phyloP scores from a whole-genome alignment of 64 coral and sea anemone species.

The Montipora sp. region DNA sequence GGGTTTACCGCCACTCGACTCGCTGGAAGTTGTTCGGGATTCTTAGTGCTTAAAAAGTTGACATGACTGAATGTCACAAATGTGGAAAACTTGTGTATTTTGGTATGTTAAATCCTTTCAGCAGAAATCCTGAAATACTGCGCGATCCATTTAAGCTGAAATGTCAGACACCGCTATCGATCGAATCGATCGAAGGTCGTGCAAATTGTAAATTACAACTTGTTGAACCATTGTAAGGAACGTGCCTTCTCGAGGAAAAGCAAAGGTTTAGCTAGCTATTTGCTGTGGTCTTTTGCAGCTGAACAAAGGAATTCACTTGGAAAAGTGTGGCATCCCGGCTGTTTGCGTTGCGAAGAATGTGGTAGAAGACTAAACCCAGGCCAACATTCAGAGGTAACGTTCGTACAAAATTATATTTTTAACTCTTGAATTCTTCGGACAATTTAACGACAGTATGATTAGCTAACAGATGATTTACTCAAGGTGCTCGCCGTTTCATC shows the following conservation, averaged over 20 bases:
- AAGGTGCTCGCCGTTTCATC: not conserved
- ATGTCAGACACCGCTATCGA: too few relatives aligned
- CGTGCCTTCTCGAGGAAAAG: too few relatives aligned
- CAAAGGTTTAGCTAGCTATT: not conserved
- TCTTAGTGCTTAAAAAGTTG: not conserved
- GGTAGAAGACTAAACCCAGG: constrained; percentile 95
- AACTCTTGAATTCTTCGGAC: not conserved
- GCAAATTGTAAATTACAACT: too few relatives aligned
- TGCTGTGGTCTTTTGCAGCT: constrained; percentile 56
- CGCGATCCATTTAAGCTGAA: too few relatives aligned
- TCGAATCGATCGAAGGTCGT: not conserved
- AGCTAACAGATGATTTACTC: not conserved
- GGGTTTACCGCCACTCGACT: not conserved
- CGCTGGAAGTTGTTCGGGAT: not conserved
- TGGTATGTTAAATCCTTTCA: constrained; percentile 75
- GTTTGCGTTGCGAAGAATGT: constrained; percentile 96
- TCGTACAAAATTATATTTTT: not conserved
- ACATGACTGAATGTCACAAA: constrained; percentile 98
- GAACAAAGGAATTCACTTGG: constrained; percentile 97
- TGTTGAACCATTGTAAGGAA: too few relatives aligned
- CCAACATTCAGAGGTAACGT: constrained; percentile 95
- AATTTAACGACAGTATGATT: not conserved
- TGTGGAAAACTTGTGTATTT: constrained; percentile 96
- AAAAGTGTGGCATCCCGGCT: constrained; percentile 97
- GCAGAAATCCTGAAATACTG: too few relatives aligned